These are phyloP conservation scores for Ochotona princeps DNA, from an alignment of 2,113 vertebrate species.

Conservation along the genomic window DNA sequence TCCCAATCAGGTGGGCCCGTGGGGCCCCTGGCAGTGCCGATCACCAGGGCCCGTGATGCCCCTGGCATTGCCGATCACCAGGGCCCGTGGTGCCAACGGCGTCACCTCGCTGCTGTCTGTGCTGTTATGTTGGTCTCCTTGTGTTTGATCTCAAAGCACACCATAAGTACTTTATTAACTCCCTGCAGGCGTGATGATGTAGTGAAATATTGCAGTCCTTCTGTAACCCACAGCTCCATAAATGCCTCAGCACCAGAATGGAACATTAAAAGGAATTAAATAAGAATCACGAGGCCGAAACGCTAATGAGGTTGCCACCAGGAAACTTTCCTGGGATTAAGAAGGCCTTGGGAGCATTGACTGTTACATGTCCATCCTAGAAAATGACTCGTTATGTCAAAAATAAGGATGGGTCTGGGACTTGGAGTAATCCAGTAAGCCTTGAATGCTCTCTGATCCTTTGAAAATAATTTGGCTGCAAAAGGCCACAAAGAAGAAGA, in stretches of 20 bases:
- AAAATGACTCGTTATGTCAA: constrained; percentile 57
- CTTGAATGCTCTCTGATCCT: constrained; percentile 59
- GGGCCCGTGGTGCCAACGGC: background rate
- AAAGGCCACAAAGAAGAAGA: constrained; percentile 71
- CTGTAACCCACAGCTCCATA: background rate
- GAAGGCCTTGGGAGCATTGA: constrained; percentile 4
- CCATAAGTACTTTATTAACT: constrained; percentile 28
- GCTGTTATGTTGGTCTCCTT: background rate
- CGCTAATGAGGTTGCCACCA: constrained; percentile 51
- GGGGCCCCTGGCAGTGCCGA: no score
- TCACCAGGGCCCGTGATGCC: no score
- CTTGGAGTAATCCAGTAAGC: constrained; percentile 77
- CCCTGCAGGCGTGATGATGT: background rate
- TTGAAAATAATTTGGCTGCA: constrained; percentile 81
- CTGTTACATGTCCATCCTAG: constrained; percentile 46
- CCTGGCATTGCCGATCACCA: no score
- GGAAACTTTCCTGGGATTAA: constrained; percentile 39
- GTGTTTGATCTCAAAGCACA: constrained; percentile 1
- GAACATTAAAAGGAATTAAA: constrained; percentile 73
- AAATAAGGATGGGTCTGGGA: constrained; percentile 58
- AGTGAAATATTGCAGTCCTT: background rate
- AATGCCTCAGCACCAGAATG: background rate
- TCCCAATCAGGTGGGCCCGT: no score
- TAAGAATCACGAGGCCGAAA: constrained; percentile 63
- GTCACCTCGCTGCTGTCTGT: background rate